Evolutionary conservation across 1,140 invertebrate species (phyloP), one percentile per base, ranked within the genome.

Genomic region (Planococcus citri): DNA sequence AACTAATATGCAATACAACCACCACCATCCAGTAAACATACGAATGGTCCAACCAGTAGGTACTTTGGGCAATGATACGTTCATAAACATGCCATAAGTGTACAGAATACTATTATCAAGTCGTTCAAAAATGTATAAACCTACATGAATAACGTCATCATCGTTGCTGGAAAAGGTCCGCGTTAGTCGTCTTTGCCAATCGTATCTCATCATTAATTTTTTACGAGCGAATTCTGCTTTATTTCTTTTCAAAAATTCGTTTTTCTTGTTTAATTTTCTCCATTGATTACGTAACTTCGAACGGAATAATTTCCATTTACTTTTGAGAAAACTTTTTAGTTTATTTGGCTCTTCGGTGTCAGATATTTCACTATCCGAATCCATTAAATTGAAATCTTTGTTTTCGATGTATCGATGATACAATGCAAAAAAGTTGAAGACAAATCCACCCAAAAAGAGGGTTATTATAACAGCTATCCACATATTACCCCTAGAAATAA

Each of bases 1-100:
- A 27, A 91, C 81, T 4, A 91, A 79, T 69, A 91, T 85, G 74
- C 87, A 89, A 74, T 91, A 93, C 0, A 92, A 75, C 89, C 89
- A 92, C 78, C 90, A 92, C 84, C 88, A 91, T 1, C 89, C 89
- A 21, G 89, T 89, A 12, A 92, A 80, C 17, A 91, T 77, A 37
- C 89, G 79, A 41, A 92, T 77, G 0, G 89, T 86, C 89, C 89
- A 91, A 25, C 85, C 86, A 10, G 80, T 81, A 0, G 89, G 89
- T 71, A 91, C 78, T 74, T 84, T 83, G 0, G 89, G 89, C 58
- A 91, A 73, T 0, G 88, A 89, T 21, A 92, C 86, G 73, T 88
- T 83, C 0, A 90, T 77, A 22, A 91, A 76, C 88, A 91, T 91
- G 70, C 88, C 86, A 72, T 86, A 91, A 0, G 88, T 89, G 71